These are phyloP conservation scores for Sebastolobus altivelis DNA, from an alignment of 2,797 vertebrate genomes.

Conservation along the genomic window DNA sequence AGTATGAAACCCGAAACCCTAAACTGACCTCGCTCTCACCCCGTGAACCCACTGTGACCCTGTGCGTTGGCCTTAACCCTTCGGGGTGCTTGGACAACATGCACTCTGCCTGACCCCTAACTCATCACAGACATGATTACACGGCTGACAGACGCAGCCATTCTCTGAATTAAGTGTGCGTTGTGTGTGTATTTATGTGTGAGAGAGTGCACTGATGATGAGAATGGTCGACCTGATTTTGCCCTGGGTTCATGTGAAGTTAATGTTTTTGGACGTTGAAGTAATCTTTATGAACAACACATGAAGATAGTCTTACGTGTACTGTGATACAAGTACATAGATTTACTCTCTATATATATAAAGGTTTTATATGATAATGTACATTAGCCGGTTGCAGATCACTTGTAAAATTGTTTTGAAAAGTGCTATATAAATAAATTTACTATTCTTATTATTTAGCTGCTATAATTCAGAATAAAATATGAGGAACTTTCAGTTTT, in stretches of 20 bases:
- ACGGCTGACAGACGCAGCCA: constrained; percentile 32
- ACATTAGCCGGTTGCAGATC: background rate
- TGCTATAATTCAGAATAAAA: background rate
- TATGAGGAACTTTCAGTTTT: background rate
- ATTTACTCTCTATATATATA: background rate
- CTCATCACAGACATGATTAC: constrained; percentile 57
- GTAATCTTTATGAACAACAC: background rate
- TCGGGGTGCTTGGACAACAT: constrained; percentile 55
- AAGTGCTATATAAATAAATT: background rate
- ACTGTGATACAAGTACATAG: background rate
- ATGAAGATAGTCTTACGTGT: background rate
- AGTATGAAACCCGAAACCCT: constrained; percentile 48
- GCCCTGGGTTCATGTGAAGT: background rate
- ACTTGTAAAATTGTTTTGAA: background rate
- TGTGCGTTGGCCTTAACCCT: constrained; percentile 50
- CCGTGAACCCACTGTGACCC: constrained; percentile 66
- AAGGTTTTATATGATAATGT: background rate
- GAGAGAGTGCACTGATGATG: background rate
- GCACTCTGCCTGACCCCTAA: constrained; percentile 71
- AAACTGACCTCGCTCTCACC: constrained; percentile 61
- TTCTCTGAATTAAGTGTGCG: constrained; percentile 19
- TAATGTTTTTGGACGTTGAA: background rate
- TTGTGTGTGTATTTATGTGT: background rate
- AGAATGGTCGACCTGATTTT: constrained; percentile 18
- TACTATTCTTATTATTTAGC: background rate